Base-by-base conservation (phyloP, 2,888 invertebrate genomes). In the Conchocele bisecta region DNA sequence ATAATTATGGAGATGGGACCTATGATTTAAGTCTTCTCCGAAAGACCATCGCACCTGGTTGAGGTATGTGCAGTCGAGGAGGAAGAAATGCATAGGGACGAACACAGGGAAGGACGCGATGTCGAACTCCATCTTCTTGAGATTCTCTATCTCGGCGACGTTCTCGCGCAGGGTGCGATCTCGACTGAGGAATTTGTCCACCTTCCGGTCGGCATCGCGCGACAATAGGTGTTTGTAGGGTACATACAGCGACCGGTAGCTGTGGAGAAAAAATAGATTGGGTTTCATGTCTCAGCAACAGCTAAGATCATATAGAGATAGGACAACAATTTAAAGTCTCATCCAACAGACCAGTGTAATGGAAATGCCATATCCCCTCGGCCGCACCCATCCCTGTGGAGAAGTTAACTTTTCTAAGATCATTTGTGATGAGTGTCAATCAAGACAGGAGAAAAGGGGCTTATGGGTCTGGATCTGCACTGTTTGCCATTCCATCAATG, bases 11-110 rank as follows among this genome's bases (percentile, higher is more conserved):
- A n/a, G n/a, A n/a, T n/a, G n/a, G n/a, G n/a, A n/a, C n/a, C n/a
- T n/a, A n/a, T n/a, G n/a, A n/a, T n/a, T n/a, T n/a, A n/a, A n/a
- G n/a, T n/a, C n/a, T n/a, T n/a, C n/a, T n/a, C n/a, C 42, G n/a
- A 22, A 41, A 9, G 5, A 9, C 17, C 26, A 26, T 33, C 51
- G 35, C 5, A 89, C 91, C 88, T 89, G 81, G 65, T 91, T 90
- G 33, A 91, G 61, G 44, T 84, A 69, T 2, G 81, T 65, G 75
- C 89, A 90, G 81, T 91, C 89, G 17, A 91, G 68, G 22, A 88
- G 74, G 78, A 89, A 91, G 69, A 91, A 75, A 75, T 89, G 84
- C 90, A 91, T 89, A 11, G 90, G 90, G 11, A 90, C 83, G 53
- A 79, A 82, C 22, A 89, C 87, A 35, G 90, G 90, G 22, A 91